Percentiles rank a stretch among this genome's conserved stretches.
Conservation (phyloP, 2,797 vertebrate genomes). For the Micropoecilia bifurca region DNA sequence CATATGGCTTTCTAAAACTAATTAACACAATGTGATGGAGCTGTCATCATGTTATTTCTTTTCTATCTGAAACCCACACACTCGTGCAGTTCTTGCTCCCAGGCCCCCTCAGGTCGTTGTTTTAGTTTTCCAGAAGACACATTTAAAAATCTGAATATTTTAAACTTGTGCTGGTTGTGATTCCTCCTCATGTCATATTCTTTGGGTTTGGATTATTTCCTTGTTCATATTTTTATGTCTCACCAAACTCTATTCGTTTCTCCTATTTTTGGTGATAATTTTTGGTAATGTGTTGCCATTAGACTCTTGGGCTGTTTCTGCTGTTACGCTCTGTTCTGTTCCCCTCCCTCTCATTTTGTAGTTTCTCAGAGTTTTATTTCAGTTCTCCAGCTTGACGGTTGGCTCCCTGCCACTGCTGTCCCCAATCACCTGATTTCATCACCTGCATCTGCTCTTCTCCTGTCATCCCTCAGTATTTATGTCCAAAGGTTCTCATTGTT, state of each 20-base stretch:
- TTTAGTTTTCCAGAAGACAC: constrained; percentile 10
- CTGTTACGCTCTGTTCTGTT: neutral
- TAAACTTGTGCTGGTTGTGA: neutral
- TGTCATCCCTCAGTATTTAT: neutral
- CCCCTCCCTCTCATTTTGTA: neutral
- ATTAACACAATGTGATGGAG: constrained; percentile 65
- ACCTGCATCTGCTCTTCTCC: neutral
- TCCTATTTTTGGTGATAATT: neutral
- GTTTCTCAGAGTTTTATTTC: neutral
- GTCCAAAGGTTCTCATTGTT: neutral
- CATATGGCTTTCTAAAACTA: constrained; percentile 64
- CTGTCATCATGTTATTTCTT: constrained; percentile 45
- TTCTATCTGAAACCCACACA: constrained; percentile 28
- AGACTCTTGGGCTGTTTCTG: neutral
- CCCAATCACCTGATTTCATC: neutral
- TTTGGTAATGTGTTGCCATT: neutral
- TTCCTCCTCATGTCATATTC: neutral
- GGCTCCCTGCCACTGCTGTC: neutral
- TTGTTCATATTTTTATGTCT: neutral
- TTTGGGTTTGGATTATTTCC: neutral
- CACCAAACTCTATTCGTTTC: neutral
- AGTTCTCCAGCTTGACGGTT: neutral
- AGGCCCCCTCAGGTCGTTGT: constrained; percentile 2
- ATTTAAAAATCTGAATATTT: neutral
- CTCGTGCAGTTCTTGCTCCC: constrained; percentile 16